Base-by-base conservation (phyloP, 2,888 invertebrate species). In the Drosophila infuscata region DNA sequence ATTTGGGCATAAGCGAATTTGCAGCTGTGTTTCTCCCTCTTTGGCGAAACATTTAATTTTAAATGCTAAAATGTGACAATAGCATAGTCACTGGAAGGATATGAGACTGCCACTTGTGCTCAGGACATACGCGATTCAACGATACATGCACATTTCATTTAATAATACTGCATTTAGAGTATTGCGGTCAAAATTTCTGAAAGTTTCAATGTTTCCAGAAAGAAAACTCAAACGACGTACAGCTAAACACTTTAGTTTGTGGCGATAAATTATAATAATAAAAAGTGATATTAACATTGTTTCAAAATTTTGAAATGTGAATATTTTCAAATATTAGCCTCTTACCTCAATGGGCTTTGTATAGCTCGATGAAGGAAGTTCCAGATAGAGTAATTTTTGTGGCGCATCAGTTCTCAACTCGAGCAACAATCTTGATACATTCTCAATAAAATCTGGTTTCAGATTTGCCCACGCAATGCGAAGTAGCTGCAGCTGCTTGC, bases 41-140 rank as follows among this genome's bases (percentile, higher is more conserved):
- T 88, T 69, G 75, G 84, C 82, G 89, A 88, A 87, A 86, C 90
- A 83, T 90, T 87, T 88, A 88, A 90, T 90, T 87, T 87, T 88
- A 90, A 90, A 90, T 88, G 90, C 73, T 90, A 90, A 86, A 86
- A 83, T 81, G 90, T 86, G 87, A 88, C 84, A 81, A 86, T 86
- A 71, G 77, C 76, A 73, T 60, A 70, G 54, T 46, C 60, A 56
- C 74, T 52, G 58, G 35, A 64, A 64, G 86, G 62, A 81, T 66
- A 74, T 71, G 66, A 61, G 75, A 51, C 70, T 81, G 72, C 65
- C 81, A 62, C 84, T 70, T 70, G 63, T 79, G 79, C 65, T 70
- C 67, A 49, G 64, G 56, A 29, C 61, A 74, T 77, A 71, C 83
- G 68, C 83, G 81, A 74, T 66, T 83, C 89, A 81, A 67, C 58